Evolutionary conservation across 1,140 invertebrate species (phyloP), one percentile per base, ranked within the genome.

Genomic region (Macrosteles quadrilineatus): DNA sequence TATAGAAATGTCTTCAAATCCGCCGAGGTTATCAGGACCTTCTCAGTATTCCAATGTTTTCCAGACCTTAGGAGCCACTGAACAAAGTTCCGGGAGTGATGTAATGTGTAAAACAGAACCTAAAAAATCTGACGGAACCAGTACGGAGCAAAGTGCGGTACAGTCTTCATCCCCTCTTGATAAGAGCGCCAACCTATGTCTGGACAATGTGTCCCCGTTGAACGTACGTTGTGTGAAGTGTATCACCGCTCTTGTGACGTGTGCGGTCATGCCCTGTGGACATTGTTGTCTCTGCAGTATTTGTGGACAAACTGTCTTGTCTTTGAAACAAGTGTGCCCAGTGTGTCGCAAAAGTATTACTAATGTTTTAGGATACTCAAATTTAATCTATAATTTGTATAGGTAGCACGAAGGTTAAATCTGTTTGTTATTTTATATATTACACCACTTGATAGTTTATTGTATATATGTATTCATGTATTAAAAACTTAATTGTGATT

Each of bases 301-400:
- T 59, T 59, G 55, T 30, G 55, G 55, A 25, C 55, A 59, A n/a
- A 59, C 55, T 4, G 55, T 59, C 12, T n/a, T 59, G 6, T 59
- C 55, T 29, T 23, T 59, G 9, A 59, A 59, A 59, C 55, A 59
- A 29, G 55, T 59, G 6, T 59, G 55, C 25, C 55, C 55, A 27
- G 55, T 59, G 6, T 59, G 55, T 29, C 12, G 55, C 4, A 59
- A 59, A 29, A 29, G 55, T 59, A 29, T 59, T 59, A 27, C 55
- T 2, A 59, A 14, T 29, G 55, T 59, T 11, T 21, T 59, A 59
- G 55, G 55, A 3, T 59, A 59, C 23, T 59, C 55, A n/a, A 59
- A 59, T 59, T 59, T 59, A 59, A 59, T 59, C 27, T 59, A 59
- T 30, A 59, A 59, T 59, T 14, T 59, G 12, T 59, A 59, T 30